A percentile compares a stretch with the other conserved stretches of the same genome.
Conservation (phyloP, 2,113 vertebrate genomes). For the Nasalis larvatus region DNA sequence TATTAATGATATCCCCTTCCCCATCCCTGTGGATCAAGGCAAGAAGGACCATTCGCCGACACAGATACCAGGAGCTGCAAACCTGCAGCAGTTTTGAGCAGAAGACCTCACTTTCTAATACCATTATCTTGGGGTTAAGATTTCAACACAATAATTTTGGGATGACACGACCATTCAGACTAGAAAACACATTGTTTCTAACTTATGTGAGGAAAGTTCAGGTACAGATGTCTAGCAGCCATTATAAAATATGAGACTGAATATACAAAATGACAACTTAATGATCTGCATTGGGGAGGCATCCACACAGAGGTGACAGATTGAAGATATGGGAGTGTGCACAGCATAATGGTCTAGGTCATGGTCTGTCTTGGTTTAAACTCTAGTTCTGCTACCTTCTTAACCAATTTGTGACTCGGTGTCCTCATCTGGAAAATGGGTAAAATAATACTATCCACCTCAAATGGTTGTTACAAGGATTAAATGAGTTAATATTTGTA, state of each 20-base stretch:
- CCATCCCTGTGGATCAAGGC: neutral
- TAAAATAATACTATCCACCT: neutral
- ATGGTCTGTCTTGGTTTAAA: neutral
- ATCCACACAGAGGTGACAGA: neutral
- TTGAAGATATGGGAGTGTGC: neutral
- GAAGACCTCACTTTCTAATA: neutral
- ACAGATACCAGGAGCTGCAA: neutral
- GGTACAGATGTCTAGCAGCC: neutral
- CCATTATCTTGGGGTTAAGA: neutral
- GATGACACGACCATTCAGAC: neutral
- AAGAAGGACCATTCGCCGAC: neutral
- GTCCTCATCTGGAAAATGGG: neutral
- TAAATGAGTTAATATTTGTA: neutral
- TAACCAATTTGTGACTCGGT: neutral
- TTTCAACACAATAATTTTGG: neutral
- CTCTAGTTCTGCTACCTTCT: neutral
- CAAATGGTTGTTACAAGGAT: neutral
- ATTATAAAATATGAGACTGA: neutral
- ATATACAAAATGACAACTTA: neutral
- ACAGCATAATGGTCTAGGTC: neutral
- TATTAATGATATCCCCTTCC: conserved; percentile 10
- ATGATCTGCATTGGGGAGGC: neutral
- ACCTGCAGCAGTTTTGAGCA: neutral
- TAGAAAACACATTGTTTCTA: neutral
- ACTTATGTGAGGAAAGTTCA: neutral